phyloP scores from a whole-genome alignment of 2,113 vertebrate species.

The Gulo gulo region DNA sequence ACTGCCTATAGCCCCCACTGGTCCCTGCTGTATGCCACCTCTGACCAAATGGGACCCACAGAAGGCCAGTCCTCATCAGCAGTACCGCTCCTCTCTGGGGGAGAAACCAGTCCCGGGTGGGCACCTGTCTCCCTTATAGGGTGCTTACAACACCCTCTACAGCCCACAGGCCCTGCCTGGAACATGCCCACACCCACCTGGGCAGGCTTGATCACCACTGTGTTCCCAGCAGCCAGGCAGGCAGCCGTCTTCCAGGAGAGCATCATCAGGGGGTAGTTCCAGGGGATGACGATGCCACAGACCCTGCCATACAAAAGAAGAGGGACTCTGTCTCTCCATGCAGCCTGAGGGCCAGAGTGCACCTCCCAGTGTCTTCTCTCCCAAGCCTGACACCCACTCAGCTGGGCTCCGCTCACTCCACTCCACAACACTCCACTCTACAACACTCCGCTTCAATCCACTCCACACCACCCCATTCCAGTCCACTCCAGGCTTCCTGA shows the following conservation, averaged over 20 bases:
- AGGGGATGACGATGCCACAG: constrained; percentile 91
- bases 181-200: constrained; percentile 80
- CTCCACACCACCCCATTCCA: neutral
- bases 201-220: constrained; percentile 90
- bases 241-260: constrained; percentile 91
- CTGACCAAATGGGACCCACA: rapidly evolving
- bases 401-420: neutral
- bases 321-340: rapidly evolving
- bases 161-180: neutral
- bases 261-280: constrained; percentile 96
- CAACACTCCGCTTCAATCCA: neutral
- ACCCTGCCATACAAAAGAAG: constrained; percentile 79
- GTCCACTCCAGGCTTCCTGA: neutral
- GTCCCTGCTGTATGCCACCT: neutral
- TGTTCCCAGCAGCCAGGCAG: constrained; percentile 91
- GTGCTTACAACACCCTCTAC: rapidly evolving
- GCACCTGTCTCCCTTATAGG: neutral
- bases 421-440: no score
- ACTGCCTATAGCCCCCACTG: neutral
- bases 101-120: neutral
- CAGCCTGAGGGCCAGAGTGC: rapidly evolving
- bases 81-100: neutral
- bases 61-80: neutral
- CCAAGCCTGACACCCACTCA: rapidly evolving
- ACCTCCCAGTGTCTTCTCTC: neutral